Evolutionary conservation across 2,797 vertebrate genomes (phyloP).

Genomic region (Sitta carolinensis): DNA sequence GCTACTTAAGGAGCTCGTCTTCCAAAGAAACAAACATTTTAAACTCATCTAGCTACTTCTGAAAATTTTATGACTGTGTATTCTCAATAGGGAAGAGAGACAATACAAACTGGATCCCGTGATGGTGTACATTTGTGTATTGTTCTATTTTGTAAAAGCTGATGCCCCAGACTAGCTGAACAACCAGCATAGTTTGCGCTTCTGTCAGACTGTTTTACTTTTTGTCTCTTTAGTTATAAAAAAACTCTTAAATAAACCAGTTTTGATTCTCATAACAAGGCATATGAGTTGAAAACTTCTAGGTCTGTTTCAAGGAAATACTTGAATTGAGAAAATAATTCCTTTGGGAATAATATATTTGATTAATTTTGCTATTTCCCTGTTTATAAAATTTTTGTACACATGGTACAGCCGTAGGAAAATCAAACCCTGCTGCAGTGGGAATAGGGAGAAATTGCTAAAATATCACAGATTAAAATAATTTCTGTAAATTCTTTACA

Average conservation of each 20-base stretch:
- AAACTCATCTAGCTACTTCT: neutral
- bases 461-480: neutral
- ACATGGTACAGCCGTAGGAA: neutral
- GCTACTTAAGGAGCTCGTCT: neutral
- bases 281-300: neutral
- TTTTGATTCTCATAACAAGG: neutral
- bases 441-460: neutral
- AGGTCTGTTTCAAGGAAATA: constrained; percentile 22
- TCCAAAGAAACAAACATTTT: neutral
- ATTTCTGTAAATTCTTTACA: neutral
- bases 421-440: neutral
- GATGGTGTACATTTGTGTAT: neutral
- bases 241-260: neutral
- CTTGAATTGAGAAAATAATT: constrained; percentile 24
- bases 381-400: constrained; percentile 30
- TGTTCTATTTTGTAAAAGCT: neutral
- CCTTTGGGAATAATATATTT: constrained; percentile 48
- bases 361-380: constrained; percentile 18
- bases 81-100: neutral
- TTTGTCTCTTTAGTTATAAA: neutral
- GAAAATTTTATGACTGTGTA: neutral
- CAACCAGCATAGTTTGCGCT: neutral
- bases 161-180: neutral
- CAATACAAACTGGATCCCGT: neutral
- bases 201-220: neutral